A percentile compares a stretch with the other conserved stretches of the same genome.
phyloP scores from a whole-genome alignment of 2,113 vertebrate genomes.

The Naja naja region DNA sequence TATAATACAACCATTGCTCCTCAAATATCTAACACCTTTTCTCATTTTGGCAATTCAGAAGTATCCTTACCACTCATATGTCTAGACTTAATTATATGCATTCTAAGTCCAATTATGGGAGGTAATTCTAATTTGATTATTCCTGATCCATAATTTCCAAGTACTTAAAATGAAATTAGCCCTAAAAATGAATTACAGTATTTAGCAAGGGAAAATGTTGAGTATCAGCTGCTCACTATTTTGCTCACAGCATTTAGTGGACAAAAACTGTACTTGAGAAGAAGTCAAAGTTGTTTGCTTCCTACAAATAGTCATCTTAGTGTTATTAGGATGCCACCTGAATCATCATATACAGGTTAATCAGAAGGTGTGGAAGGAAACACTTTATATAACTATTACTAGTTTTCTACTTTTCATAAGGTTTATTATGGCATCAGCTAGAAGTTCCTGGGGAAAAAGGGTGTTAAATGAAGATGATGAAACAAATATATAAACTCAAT shows the following conservation, averaged over 20 bases:
- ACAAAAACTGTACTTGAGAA: background rate
- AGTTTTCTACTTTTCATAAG: background rate
- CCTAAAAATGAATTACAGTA: background rate
- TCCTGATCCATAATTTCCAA: background rate
- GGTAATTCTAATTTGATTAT: background rate
- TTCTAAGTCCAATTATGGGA: background rate
- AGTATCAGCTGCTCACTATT: background rate
- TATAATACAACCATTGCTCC: background rate
- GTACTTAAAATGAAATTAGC: background rate
- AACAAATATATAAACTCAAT: background rate
- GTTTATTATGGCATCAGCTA: conserved; percentile 8
- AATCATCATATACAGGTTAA: conserved; percentile 8
- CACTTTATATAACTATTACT: background rate
- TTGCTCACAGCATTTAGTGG: background rate
- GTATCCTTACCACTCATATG: background rate
- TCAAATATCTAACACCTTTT: background rate
- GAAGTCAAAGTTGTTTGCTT: background rate
- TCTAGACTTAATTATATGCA: background rate
- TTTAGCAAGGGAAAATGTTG: background rate
- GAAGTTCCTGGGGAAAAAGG: background rate
- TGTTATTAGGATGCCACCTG: background rate
- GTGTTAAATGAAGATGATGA: background rate
- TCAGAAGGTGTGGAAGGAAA: background rate
- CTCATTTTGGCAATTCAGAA: background rate
- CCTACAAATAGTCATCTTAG: background rate